Evolutionary conservation across 2,113 vertebrate genomes (phyloP).

Genomic region (Synchiropus splendidus): DNA sequence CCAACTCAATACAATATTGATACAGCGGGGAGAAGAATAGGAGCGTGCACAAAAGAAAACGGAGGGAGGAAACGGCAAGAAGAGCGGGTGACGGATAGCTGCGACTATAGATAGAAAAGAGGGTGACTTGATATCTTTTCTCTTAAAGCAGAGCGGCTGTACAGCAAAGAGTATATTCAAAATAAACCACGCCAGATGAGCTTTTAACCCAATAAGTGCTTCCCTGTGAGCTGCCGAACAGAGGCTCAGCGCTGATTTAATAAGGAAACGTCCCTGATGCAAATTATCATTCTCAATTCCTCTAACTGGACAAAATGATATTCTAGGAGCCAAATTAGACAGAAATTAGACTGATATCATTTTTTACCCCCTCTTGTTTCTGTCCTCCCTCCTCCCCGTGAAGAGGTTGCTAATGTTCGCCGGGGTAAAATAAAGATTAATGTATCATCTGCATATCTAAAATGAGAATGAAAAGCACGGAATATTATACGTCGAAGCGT

Average conservation of each 20-base stretch:
- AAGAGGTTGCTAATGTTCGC: conserved; percentile 54
- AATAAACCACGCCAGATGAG: conserved; percentile 73
- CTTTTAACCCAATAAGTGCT: conserved; percentile 79
- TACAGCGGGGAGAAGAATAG: conserved; percentile 57
- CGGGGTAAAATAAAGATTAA: conserved; percentile 44
- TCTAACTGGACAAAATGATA: conserved; percentile 78
- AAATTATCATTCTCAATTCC: conserved; percentile 78
- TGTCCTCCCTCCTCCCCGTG: conserved; percentile 31
- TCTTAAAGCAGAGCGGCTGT: conserved; percentile 65
- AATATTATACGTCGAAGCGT: conserved; percentile 13
- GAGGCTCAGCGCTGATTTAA: conserved; percentile 72
- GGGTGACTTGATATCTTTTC: conserved; percentile 57
- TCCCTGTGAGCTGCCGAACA: conserved; percentile 68
- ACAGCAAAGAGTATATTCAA: conserved; percentile 71
- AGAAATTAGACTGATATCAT: conserved; percentile 70
- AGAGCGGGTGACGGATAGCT: conserved; percentile 40
- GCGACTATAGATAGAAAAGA: conserved; percentile 40
- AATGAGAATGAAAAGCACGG: conserved; percentile 34
- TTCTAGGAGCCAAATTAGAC: conserved; percentile 73
- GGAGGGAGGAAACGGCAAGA: conserved; percentile 42
- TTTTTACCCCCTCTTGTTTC: conserved; percentile 35
- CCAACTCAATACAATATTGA: conserved; percentile 93
- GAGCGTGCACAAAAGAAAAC: conserved; percentile 53
- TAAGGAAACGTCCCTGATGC: conserved; percentile 77
- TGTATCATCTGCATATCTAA: conserved; percentile 37